A percentile compares a stretch with the other conserved stretches of the same genome.
Conservation (phyloP, 2,113 vertebrate species). For the Ranitomeya imitator region DNA sequence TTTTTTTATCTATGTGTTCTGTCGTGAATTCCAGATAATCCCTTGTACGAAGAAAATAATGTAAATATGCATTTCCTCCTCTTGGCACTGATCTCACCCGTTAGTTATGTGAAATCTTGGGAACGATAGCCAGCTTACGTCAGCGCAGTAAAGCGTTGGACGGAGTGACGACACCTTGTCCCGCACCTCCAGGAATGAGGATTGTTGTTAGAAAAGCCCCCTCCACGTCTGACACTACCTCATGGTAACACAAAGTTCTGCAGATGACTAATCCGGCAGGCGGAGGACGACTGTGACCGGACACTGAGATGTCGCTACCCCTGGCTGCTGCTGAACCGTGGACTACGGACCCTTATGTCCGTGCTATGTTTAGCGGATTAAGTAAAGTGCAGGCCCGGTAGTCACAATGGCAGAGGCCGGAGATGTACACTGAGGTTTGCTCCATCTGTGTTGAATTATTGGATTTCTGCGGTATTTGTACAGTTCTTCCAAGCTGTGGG, state of each 20-base stretch:
- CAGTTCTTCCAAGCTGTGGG: neutral
- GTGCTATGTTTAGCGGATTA: no score
- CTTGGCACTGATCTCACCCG: neutral
- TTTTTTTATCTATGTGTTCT: no score
- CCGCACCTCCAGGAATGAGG: conserved; percentile 14
- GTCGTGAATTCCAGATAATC: no score
- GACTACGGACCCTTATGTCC: no score
- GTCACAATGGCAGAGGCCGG: neutral
- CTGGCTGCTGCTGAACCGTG: no score
- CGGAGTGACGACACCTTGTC: neutral
- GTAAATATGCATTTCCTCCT: neutral
- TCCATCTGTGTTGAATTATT: conserved; percentile 3
- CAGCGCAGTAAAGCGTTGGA: neutral
- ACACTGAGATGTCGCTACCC: no score
- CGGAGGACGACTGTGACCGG: no score
- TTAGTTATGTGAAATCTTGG: neutral
- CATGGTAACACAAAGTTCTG: conserved; percentile 1
- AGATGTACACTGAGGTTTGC: neutral
- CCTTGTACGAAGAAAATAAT: neutral
- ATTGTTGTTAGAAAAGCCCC: neutral
- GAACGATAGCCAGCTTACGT: neutral
- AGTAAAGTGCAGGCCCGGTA: no score
- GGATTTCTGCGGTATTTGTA: neutral
- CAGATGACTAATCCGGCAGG: no score
- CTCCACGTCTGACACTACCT: neutral